Conservation (phyloP, 2,113 vertebrate species). For the Ophthalmolycus amberensis region DNA sequence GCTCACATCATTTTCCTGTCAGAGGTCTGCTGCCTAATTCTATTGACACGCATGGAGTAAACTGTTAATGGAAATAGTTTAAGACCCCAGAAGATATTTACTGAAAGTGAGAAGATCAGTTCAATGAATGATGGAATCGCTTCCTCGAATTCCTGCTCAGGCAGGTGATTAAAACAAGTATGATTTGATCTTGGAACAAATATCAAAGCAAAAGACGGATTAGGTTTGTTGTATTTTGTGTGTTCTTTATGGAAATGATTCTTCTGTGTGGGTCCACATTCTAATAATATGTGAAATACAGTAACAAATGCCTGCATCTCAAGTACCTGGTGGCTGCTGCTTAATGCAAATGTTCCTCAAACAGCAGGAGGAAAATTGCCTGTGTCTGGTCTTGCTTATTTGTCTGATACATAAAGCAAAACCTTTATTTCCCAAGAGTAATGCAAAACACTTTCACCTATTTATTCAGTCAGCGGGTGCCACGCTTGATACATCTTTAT, state of each 20-base stretch:
- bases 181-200: conserved; percentile 41
- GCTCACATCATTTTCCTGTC: conserved; percentile 57
- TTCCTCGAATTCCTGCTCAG: conserved; percentile 27
- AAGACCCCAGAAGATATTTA: conserved; percentile 61
- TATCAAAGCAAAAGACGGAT: conserved; percentile 30
- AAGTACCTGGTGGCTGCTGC: conserved; percentile 12
- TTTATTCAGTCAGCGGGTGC: conserved; percentile 68
- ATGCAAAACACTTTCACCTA: conserved; percentile 47
- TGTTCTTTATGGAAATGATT: conserved; percentile 11
- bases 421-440: conserved; percentile 65
- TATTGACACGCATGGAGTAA: conserved; percentile 60
- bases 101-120: conserved; percentile 35
- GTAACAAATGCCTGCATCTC: conserved; percentile 33
- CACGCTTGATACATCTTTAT: conserved; percentile 49
- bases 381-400: conserved; percentile 64
- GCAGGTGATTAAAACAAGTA: conserved; percentile 37
- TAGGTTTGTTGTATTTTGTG: conserved; percentile 30
- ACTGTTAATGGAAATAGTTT: conserved; percentile 64
- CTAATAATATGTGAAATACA: conserved; percentile 48
- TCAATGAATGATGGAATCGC: conserved; percentile 58
- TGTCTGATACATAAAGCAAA: conserved; percentile 70
- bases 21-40: conserved; percentile 56
- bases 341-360: conserved; percentile 58
- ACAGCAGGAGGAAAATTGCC: conserved; percentile 31
- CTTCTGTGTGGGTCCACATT: conserved; percentile 14